These are phyloP conservation scores for Cyphomyrus plagiostoma DNA, from an alignment of 2,113 vertebrate species.

Conservation along the genomic window DNA sequence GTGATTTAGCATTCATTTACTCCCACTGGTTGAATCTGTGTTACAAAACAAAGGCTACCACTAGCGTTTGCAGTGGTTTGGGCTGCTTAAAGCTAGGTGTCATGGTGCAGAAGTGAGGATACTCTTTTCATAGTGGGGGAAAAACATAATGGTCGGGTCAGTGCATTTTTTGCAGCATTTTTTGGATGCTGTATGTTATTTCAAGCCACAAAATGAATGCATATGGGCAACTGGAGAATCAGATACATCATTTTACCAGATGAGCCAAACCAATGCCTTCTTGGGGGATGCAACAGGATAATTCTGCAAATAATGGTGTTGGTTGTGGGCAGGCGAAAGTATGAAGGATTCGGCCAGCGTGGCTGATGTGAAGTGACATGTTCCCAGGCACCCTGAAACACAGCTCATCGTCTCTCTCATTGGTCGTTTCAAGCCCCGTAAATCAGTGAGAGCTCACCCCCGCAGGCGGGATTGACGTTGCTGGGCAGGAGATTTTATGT, in stretches of 20 bases:
- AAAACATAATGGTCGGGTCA: slow-evolving; percentile 25
- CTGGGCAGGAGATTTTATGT: slow-evolving; percentile 22
- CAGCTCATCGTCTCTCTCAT: slow-evolving; percentile 35
- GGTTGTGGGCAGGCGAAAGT: not conserved
- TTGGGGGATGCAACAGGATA: not conserved
- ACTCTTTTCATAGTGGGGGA: slow-evolving; percentile 43
- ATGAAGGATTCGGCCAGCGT: slow-evolving; percentile 28
- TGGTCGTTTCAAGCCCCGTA: slow-evolving; percentile 35
- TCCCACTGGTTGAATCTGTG: slow-evolving; percentile 53
- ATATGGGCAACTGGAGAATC: not conserved
- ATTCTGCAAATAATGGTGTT: not conserved
- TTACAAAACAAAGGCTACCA: slow-evolving; percentile 58
- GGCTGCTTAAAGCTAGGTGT: slow-evolving; percentile 41
- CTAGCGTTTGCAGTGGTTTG: slow-evolving; percentile 37
- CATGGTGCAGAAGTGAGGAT: slow-evolving; percentile 47
- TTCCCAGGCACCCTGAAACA: slow-evolving; percentile 61
- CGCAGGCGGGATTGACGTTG: slow-evolving; percentile 9
- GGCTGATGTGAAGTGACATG: slow-evolving; percentile 61
- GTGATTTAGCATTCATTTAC: slow-evolving; percentile 54
- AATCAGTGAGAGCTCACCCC: slow-evolving; percentile 38
- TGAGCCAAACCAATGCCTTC: not conserved
- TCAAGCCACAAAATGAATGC: not conserved
- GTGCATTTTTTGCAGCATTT: not conserved
- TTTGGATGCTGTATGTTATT: not conserved
- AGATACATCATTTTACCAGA: not conserved